Evolutionary conservation across 2,113 vertebrate species (phyloP), one percentile per base, ranked within the genome.

Genomic region (Salminus brasiliensis): DNA sequence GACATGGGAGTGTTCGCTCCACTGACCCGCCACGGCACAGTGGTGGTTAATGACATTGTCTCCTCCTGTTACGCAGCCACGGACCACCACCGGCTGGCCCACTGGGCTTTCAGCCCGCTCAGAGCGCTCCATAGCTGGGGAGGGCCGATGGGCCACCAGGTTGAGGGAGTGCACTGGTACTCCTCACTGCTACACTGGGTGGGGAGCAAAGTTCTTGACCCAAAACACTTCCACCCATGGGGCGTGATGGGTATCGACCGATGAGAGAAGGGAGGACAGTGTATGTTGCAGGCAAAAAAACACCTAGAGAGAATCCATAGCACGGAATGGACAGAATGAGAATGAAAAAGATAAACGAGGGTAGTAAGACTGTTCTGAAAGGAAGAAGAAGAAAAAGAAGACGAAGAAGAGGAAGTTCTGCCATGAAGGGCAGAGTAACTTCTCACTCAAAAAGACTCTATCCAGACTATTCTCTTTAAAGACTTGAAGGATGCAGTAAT

Each of bases 51-150:
- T 0, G 95, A 94, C 0, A 92, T 99, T 81, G 89, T 98, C 36
- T 95, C 95, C 27, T 99, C 98, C 2, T 99, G 98, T 91, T 99
- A 97, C 0, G 98, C 98, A 0, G 87, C 94, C 4, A 89, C 99
- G 87, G 94, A 95, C 88, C 93, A 94, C 86, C 97, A 97, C 74
- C 87, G 79, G 66, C 88, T 98, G 85, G 96, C 98, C 18, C 98
- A 99, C 84, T 80, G 94, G 92, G 96, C 89, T 45, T 95, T 98
- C 69, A 95, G 94, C 90, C 98, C 98, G 0, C 88, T 98, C 55
- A 91, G 97, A 80, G 91, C 96, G 63, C 92, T 96, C 85, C 92
- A 95, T 87, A 90, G 90, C 80, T 88, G 96, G 81, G 79, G 87
- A 1, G 93, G 95, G 66, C 88, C 89, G 12, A 88, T 91, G 29